Percentiles rank a stretch among this genome's conserved stretches.
Conservation (phyloP, 2,113 vertebrate genomes). For the Beaufortia kweichowensis region DNA sequence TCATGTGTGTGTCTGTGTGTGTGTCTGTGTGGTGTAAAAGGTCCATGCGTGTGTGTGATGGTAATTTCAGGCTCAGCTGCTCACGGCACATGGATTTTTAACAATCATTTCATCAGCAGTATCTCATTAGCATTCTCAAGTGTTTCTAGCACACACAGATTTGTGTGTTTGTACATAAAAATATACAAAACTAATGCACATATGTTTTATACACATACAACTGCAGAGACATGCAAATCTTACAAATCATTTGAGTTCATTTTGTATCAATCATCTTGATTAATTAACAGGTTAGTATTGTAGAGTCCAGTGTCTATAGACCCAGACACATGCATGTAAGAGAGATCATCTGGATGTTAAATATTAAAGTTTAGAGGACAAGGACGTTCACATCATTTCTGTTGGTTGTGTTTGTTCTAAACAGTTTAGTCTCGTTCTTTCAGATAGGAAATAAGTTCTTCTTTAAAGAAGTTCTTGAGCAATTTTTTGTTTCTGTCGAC, state of each 20-base stretch:
- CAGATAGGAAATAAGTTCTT: not conserved
- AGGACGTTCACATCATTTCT: not conserved
- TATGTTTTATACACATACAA: too few species aligned
- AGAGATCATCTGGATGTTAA: too few species aligned
- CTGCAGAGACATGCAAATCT: too few species aligned
- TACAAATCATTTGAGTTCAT: too few species aligned
- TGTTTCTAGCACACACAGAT: not conserved
- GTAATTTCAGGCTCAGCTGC: conserved; percentile 12
- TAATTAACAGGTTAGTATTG: too few species aligned
- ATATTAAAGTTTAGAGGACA: too few species aligned
- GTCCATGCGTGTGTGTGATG: not conserved
- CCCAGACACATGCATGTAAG: too few species aligned
- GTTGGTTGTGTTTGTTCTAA: not conserved
- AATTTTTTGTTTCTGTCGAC: not conserved
- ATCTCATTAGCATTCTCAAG: conserved; percentile 2
- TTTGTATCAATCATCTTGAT: too few species aligned
- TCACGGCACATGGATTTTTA: not conserved
- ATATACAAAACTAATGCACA: too few species aligned
- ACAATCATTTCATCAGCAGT: not conserved
- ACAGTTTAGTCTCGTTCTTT: not conserved
- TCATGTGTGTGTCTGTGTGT: not conserved
- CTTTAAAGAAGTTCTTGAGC: not conserved
- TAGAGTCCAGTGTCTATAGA: too few species aligned
- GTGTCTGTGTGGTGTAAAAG: not conserved
- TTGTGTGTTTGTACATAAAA: too few species aligned